Base-by-base conservation (phyloP, 2,113 vertebrate species). In the Vulpes vulpes region DNA sequence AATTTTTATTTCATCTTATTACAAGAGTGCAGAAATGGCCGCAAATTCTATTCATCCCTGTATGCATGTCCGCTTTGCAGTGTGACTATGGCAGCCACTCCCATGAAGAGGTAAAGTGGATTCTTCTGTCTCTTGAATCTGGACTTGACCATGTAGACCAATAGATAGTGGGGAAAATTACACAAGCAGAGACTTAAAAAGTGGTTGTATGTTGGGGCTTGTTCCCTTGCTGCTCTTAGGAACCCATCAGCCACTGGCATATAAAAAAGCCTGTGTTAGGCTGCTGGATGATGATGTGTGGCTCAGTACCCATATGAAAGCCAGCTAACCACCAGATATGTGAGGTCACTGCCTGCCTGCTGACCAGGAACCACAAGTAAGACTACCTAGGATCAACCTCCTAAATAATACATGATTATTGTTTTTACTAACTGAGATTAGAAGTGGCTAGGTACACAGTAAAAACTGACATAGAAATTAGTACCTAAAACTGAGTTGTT, bases 391-490 rank as follows among this genome's bases (percentile, higher is more conserved):
- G 53, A 23, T 49, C 9, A 2, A 64, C 14, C 35, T 27, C 81
- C 76, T 51, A 27, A 81, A 32, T 35, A 82, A 23, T 35, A 23
- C 62, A 87, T n/a, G 43, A 80, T 38, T 32, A 15, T 30, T 55
- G n/a, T 71, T 71, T 92, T 23, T 64, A 60, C 62, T 38, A 60
- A 86, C 73, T 86, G 55, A 55, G 25, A 55, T 71, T 86, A 43
- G 25, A 32, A 85, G 82, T 73, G 73, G 32, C 65, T 67, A 43
- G 32, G 53, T 87, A 55, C n/a, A 71, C 25, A 71, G 43, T 38
- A 43, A 80, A 95, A 73, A 55, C 43, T 92, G 83, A 82, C n/a
- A 51, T 2, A 82, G 65, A 92, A 92, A 88, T 82, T 81, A 74
- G 65, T 74, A 57, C 57, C 27, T 81, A 8, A 10, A 88, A 96